Evolutionary conservation across 1,140 invertebrate genomes (phyloP).

Genomic region (Zaprionus capensis): DNA sequence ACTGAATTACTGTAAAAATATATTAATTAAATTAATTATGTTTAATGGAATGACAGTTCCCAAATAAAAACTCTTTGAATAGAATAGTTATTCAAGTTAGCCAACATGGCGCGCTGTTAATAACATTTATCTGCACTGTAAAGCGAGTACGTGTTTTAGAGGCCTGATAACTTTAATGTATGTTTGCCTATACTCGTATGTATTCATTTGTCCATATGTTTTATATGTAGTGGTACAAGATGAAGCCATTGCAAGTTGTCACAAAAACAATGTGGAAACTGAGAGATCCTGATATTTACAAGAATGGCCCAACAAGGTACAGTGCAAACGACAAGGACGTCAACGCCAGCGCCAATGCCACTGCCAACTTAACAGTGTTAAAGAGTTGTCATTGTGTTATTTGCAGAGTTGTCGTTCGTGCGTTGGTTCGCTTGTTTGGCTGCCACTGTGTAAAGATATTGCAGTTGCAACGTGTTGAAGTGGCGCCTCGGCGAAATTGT

Average conservation of each 20-base stretch:
- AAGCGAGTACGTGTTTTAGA: not conserved
- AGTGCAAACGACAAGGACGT: conserved; percentile 38
- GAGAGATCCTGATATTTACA: not conserved
- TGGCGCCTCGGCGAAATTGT: conserved; percentile 79
- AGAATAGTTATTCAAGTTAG: too few species aligned
- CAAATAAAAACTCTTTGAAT: too few species aligned
- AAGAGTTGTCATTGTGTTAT: conserved; percentile 80
- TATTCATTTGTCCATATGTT: too few species aligned
- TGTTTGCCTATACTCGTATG: too few species aligned
- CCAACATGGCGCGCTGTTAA: conserved; percentile 5
- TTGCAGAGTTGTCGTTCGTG: conserved; percentile 75
- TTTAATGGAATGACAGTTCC: too few species aligned
- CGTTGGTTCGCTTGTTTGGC: conserved; percentile 46
- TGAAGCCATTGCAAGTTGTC: not conserved
- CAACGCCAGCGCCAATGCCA: conserved; percentile 26
- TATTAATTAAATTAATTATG: not conserved
- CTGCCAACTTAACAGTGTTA: conserved; percentile 75
- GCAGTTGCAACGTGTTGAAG: conserved; percentile 80
- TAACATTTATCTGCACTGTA: not conserved
- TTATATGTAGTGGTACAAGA: too few species aligned
- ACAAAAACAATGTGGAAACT: not conserved
- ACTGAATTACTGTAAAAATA: not conserved
- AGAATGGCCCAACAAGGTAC: not conserved
- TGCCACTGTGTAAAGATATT: conserved; percentile 67
- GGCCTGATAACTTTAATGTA: too few species aligned